Percentiles rank a stretch among this genome's conserved stretches.
Conservation (phyloP, 64 coral and sea anemone genomes). For the Dendrophyllia cribrosa region DNA sequence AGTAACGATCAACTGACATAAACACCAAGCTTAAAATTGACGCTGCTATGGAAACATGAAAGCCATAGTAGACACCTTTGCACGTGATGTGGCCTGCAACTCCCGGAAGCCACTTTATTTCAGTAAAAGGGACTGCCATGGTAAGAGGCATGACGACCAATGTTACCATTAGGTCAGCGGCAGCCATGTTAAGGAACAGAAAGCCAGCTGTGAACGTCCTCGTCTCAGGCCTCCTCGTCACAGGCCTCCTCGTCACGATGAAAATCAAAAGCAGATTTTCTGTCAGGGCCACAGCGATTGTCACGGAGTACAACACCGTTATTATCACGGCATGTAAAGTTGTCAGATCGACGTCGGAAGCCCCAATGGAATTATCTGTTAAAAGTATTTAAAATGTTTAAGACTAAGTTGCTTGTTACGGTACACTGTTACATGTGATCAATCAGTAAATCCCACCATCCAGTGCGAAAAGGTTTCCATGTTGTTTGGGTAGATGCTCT, state of each 20-base stretch:
- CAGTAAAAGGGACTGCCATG: background rate
- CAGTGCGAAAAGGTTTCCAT: too few species aligned
- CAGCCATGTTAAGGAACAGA: conserved; percentile 41
- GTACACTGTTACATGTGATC: too few species aligned
- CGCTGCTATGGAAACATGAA: background rate
- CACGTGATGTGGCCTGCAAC: background rate
- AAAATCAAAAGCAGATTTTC: conserved; percentile 18
- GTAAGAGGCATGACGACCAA: background rate
- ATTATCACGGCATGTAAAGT: background rate
- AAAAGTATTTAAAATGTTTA: too few species aligned
- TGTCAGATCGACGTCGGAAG: too few species aligned
- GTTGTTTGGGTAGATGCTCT: too few species aligned
- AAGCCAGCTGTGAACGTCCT: conserved; percentile 2
- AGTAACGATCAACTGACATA: conserved; percentile 23
- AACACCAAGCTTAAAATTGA: conserved; percentile 2
- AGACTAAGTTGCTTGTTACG: too few species aligned
- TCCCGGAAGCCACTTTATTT: background rate
- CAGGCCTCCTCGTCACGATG: background rate
- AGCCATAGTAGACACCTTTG: background rate
- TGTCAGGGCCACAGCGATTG: background rate
- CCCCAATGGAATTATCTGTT: too few species aligned
- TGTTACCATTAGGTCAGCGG: conserved; percentile 13
- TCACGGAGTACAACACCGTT: conserved; percentile 3
- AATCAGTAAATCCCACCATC: too few species aligned
- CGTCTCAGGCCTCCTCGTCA: background rate